phyloP scores from a whole-genome alignment of 2,888 invertebrate species.

The Drosophila subsilvestris region DNA sequence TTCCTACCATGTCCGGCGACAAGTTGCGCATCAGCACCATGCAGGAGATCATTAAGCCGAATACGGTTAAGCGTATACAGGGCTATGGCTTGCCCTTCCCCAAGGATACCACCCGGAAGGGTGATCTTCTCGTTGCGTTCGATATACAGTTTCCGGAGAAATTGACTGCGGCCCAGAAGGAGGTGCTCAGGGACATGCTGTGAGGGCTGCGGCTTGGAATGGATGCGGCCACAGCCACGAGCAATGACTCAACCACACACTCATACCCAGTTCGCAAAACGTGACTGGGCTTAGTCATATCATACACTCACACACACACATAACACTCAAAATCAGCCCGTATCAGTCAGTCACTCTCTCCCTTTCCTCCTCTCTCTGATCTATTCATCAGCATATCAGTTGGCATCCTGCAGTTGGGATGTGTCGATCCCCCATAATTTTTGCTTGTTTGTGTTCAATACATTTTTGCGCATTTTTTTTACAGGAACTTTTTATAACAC shows the following conservation, averaged over 20 bases:
- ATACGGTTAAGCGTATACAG: slow-evolving; percentile 93
- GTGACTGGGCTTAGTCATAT: slow-evolving; percentile 24
- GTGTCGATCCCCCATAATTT: slow-evolving; percentile 38
- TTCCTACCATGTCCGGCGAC: slow-evolving; percentile 95
- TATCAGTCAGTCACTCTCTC: slow-evolving; percentile 21
- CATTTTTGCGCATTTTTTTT: slow-evolving; percentile 41
- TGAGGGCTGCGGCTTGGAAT: slow-evolving; percentile 83
- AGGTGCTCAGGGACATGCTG: slow-evolving; percentile 94
- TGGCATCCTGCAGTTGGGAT: slow-evolving; percentile 39
- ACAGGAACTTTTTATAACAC: slow-evolving; percentile 36
- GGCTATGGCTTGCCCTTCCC: slow-evolving; percentile 97
- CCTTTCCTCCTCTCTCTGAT: slow-evolving; percentile 13
- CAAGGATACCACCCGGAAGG: slow-evolving; percentile 95
- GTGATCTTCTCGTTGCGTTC: slow-evolving; percentile 96
- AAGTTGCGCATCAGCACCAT: slow-evolving; percentile 93
- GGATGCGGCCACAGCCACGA: background rate
- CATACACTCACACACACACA: slow-evolving; percentile 16
- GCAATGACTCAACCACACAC: slow-evolving; percentile 24
- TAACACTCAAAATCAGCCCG: slow-evolving; percentile 35
- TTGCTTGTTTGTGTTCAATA: slow-evolving; percentile 54
- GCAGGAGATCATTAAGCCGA: slow-evolving; percentile 95
- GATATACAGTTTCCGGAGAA: slow-evolving; percentile 97
- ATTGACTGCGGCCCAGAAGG: slow-evolving; percentile 92
- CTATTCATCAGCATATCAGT: slow-evolving; percentile 51
- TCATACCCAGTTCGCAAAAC: slow-evolving; percentile 17